Conservation (phyloP, 2,888 invertebrate genomes). For the Eulithis testata region DNA sequence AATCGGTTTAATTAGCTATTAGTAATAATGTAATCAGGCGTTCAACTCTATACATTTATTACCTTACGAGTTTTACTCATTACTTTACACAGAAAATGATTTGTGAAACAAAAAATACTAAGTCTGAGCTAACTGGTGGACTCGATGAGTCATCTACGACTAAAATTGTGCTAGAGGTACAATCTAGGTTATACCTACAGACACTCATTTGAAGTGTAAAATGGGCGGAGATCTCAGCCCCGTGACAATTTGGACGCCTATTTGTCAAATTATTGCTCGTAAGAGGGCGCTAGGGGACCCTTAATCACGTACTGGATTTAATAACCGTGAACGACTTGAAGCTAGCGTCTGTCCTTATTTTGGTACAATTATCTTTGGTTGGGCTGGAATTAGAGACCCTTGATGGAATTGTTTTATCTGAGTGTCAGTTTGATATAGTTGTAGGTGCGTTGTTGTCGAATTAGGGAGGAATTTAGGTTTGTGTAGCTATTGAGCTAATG, state of each 20-base stretch:
- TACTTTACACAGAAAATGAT: no score
- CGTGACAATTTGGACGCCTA: slow-evolving; percentile 58
- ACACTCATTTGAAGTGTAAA: slow-evolving; percentile 38
- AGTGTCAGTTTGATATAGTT: slow-evolving; percentile 10
- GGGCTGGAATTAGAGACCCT: slow-evolving; percentile 20
- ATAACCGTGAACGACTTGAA: slow-evolving; percentile 37
- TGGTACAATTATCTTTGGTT: slow-evolving; percentile 37
- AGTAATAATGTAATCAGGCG: background rate
- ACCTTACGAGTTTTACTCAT: no score
- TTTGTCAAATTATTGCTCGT: slow-evolving; percentile 58
- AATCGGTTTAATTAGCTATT: background rate
- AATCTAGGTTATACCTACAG: slow-evolving; percentile 17
- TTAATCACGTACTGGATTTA: slow-evolving; percentile 43
- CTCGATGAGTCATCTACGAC: background rate
- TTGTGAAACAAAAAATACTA: no score
- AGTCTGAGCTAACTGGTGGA: no score
- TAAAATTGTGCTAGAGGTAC: slow-evolving; percentile 5
- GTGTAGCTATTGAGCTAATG: no score
- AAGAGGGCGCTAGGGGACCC: slow-evolving; percentile 39
- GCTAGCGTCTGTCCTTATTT: slow-evolving; percentile 30
- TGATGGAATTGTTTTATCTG: slow-evolving; percentile 18
- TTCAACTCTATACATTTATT: background rate
- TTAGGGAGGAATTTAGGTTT: no score
- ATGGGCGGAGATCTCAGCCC: slow-evolving; percentile 60
- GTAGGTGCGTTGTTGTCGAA: background rate